phyloP scores from a whole-genome alignment of 2,113 vertebrate genomes.

The Solea solea region DNA sequence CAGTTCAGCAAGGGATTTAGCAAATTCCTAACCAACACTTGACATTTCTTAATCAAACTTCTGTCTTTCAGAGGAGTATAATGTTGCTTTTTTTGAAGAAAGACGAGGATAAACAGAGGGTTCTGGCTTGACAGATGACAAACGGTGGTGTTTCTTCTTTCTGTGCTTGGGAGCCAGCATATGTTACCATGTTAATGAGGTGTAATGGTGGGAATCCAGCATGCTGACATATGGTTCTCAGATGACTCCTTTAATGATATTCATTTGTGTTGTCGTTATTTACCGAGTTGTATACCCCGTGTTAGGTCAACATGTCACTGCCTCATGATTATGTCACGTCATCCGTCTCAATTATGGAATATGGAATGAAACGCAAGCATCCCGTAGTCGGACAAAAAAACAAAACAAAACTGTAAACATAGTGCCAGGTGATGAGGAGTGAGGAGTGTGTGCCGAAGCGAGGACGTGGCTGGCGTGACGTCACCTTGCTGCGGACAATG shows the following conservation, averaged over 20 bases:
- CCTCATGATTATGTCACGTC: conserved; percentile 78
- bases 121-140: conserved; percentile 74
- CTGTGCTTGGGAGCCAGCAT: conserved; percentile 79
- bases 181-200: conserved; percentile 83
- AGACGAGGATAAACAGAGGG: conserved; percentile 36
- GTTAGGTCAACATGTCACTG: conserved; percentile 79
- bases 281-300: conserved; percentile 78
- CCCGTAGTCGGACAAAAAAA: conserved; percentile 32
- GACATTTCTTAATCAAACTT: neutral
- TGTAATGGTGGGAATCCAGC: conserved; percentile 80
- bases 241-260: conserved; percentile 81
- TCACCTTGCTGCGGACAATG: conserved; percentile 30
- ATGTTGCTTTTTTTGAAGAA: conserved; percentile 7
- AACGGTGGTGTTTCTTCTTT: conserved; percentile 68
- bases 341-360: conserved; percentile 80
- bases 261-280: conserved; percentile 76
- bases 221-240: conserved; percentile 81
- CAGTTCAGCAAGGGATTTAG: too few species aligned
- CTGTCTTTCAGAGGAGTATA: conserved; percentile 8
- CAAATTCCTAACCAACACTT: neutral
- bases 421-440: conserved; percentile 35
- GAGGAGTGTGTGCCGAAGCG: conserved; percentile 6
- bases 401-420: conserved; percentile 30
- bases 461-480: conserved; percentile 53
- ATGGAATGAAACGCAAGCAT: conserved; percentile 63